A percentile compares a stretch with the other conserved stretches of the same genome.
phyloP scores from a whole-genome alignment of 2,797 vertebrate species.

The Aldrovandia affinis region DNA sequence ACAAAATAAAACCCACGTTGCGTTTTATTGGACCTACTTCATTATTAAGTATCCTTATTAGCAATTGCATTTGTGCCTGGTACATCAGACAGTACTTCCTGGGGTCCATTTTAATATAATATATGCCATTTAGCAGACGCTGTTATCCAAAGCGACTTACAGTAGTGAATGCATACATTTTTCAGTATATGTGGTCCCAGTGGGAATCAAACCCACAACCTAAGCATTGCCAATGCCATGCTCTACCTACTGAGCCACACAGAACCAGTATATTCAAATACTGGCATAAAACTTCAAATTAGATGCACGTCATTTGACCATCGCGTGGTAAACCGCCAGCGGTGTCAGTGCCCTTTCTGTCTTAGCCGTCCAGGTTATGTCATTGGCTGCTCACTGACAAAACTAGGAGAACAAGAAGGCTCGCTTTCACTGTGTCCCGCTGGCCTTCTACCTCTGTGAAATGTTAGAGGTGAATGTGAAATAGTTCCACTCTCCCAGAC shows the following conservation, averaged over 20 bases:
- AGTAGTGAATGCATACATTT: too few species aligned
- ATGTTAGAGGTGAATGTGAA: slow-evolving; percentile 19
- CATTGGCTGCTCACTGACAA: not conserved
- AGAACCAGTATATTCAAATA: too few species aligned
- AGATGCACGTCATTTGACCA: not conserved
- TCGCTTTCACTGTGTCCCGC: not conserved
- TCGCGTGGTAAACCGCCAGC: not conserved
- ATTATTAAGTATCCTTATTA: not conserved
- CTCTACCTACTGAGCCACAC: too few species aligned
- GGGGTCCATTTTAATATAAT: too few species aligned
- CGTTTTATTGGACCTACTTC: not conserved
- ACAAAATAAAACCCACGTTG: not conserved
- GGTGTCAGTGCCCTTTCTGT: not conserved
- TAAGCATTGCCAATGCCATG: too few species aligned
- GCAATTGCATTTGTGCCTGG: not conserved
- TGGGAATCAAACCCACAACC: too few species aligned
- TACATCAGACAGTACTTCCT: not conserved
- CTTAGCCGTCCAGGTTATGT: not conserved
- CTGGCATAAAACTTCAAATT: not conserved
- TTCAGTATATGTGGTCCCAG: too few species aligned
- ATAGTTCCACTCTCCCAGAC: not conserved
- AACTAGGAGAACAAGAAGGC: not conserved
- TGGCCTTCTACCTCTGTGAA: not conserved
- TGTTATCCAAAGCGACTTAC: too few species aligned
- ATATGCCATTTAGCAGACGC: too few species aligned